Base-by-base conservation (phyloP, 1,140 invertebrate genomes). In the Leptoteleia sp. region DNA sequence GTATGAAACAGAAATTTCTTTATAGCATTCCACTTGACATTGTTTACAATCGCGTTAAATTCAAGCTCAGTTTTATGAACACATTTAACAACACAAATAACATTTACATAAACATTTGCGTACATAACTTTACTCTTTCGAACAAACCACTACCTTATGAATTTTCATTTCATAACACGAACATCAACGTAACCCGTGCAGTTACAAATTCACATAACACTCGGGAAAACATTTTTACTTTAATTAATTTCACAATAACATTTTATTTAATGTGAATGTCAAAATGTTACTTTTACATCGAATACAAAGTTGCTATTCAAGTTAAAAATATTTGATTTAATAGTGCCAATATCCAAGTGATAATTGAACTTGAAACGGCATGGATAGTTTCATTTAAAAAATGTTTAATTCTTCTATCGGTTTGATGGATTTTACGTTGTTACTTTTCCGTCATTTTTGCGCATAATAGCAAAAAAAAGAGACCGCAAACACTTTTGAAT, bases 401-500 rank as follows among this genome's bases (percentile, higher is more conserved):
- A n/a, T n/a, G n/a, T n/a, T n/a, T n/a, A n/a, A n/a, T n/a, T n/a
- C n/a, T n/a, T n/a, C n/a, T n/a, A n/a, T n/a, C n/a, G n/a, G n/a
- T n/a, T n/a, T n/a, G n/a, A n/a, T n/a, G n/a, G n/a, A n/a, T n/a
- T n/a, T n/a, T n/a, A n/a, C n/a, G n/a, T 54, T 65, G 38, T 52
- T 42, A 40, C 45, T 54, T 54, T 47, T 57, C 25, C 57, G 37
- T 62, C 27, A 22, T 33, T 31, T 15, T 35, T 9, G 22, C 55
- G 15, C 17, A 33, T 31, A 57, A 71, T 52, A n/a, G n/a, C n/a
- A n/a, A n/a, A 61, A 71, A 61, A 64, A 55, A 73, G 16, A 4
- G 17, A 13, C 42, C 42, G 7, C 19, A 27, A 17, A 17, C 37
- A 54, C 13, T 62, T 62, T 62, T 11, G 8, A 59, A 29, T 43